Evolutionary conservation across 1,140 invertebrate genomes (phyloP), one percentile per base, ranked within the genome.

Genomic region (Drosophila equinoxialis): DNA sequence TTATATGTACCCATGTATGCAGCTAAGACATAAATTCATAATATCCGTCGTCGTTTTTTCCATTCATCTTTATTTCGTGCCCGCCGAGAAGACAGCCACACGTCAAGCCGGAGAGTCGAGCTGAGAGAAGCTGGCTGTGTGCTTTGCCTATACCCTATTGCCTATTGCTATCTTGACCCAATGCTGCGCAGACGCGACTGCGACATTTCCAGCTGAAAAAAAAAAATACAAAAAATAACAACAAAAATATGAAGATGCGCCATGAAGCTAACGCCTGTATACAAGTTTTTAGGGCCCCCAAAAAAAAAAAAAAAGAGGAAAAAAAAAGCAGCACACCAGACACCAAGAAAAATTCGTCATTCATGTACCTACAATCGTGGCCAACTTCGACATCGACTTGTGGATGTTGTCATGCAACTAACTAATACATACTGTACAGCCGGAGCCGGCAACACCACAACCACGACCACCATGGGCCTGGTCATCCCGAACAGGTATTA

Each of bases 401-500:
- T 30, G 59, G 76, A 79, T 65, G 61, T 83, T 81, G 83, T 86
- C 82, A 86, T 86, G 82, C 82, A 85, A 81, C 81, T 71, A 30
- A 30, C 30, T 30, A 30, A 30, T 30, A 65, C 30, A 39, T 39
- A 11, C 33, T 8, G 30, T 59, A 20, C 6, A 26, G 35, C 60
- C 45, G 45, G 45, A 75, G 59, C 72, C 72, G 72, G 74, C 72
- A 72, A 20, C 37, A 64, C 59, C 39, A 11, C 11, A 10, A 48
- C 59, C 65, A 63, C 54, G 54, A 30, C 65, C 54, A 13, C 59
- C 33, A 61, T 75, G 72, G 72, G 74, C 74, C 74, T 77, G 82
- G 83, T 87, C 82, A 86, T 87, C 82, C 82, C 83, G 85, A 86
- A 86, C 82, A 86, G 82, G 82, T 86, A 85, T 84, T 84, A 80